Evolutionary conservation across 1,140 invertebrate species (phyloP).

Genomic region (Drosophila serrata): DNA sequence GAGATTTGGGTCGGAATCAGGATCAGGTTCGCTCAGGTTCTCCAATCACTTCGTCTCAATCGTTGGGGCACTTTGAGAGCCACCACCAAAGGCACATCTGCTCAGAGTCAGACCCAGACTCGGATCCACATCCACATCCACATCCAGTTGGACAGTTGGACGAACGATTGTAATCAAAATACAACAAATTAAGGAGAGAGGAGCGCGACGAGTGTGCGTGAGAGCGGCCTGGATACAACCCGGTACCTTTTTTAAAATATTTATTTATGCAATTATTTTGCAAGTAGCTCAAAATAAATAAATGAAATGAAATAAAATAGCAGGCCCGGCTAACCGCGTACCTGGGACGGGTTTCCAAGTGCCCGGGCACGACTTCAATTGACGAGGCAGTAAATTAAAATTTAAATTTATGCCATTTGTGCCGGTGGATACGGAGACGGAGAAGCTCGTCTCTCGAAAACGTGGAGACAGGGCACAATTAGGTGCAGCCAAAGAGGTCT

Average conservation of each 20-base stretch:
- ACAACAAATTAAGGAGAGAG: constrained; percentile 80
- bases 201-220: constrained; percentile 19
- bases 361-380: constrained; percentile 76
- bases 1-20: constrained; percentile 32
- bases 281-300: constrained; percentile 85
- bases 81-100: constrained; percentile 52
- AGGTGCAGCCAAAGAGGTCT: constrained; percentile 19
- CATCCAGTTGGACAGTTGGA: constrained; percentile 46
- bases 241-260: constrained; percentile 83
- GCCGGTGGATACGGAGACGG: constrained; percentile 14
- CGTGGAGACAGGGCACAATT: constrained; percentile 56
- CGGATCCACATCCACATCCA: not conserved
- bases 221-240: constrained; percentile 23
- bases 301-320: constrained; percentile 84
- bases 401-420: constrained; percentile 85
- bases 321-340: constrained; percentile 40
- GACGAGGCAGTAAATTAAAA: constrained; percentile 84
- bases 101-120: constrained; percentile 24
- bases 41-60: constrained; percentile 75
- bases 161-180: constrained; percentile 82
- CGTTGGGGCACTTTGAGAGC: constrained; percentile 26
- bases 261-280: constrained; percentile 85
- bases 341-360: constrained; percentile 59
- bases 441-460: constrained; percentile 17
- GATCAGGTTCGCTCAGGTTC: constrained; percentile 21